These are phyloP conservation scores for Zaprionus capensis DNA, from an alignment of 1,140 invertebrate species.

Conservation along the genomic window DNA sequence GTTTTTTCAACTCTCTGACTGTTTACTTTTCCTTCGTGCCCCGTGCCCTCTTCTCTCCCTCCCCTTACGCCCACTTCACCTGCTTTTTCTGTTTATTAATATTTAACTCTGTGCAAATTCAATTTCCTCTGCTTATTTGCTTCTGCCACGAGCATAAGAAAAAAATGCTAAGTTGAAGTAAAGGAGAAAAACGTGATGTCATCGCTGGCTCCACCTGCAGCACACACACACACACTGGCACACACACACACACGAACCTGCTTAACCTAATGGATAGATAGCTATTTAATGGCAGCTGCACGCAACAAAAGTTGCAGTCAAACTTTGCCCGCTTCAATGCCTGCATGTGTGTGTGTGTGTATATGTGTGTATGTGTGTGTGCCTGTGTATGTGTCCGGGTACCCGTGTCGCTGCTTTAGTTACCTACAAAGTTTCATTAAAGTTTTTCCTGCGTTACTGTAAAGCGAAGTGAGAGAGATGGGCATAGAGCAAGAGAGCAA, in stretches of 20 bases:
- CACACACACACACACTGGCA: constrained; percentile 12
- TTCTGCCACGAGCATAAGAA: constrained; percentile 9
- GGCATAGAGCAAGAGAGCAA: too few relatives aligned
- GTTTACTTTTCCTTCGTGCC: constrained; percentile 10
- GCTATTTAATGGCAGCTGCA: constrained; percentile 56
- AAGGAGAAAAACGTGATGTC: constrained; percentile 35
- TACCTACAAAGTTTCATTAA: constrained; percentile 48
- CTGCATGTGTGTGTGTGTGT: not conserved
- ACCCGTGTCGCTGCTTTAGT: constrained; percentile 26
- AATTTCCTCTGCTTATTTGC: constrained; percentile 41
- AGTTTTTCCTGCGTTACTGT: constrained; percentile 26
- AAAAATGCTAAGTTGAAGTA: constrained; percentile 8
- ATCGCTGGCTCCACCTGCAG: constrained; percentile 31
- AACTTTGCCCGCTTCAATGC: constrained; percentile 34
- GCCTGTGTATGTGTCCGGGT: constrained; percentile 15
- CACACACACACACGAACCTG: constrained; percentile 19
- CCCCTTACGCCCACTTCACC: not conserved
- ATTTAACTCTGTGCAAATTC: constrained; percentile 43
- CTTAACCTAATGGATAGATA: constrained; percentile 55
- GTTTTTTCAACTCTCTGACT: constrained; percentile 45
- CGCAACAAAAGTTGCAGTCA: constrained; percentile 56
- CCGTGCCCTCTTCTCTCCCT: not conserved
- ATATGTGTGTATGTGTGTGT: not conserved
- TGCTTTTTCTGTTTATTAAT: constrained; percentile 25
- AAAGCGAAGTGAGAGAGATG: not conserved